These are phyloP conservation scores for Drosophila sproati DNA, from an alignment of 1,140 invertebrate species.

Conservation along the genomic window DNA sequence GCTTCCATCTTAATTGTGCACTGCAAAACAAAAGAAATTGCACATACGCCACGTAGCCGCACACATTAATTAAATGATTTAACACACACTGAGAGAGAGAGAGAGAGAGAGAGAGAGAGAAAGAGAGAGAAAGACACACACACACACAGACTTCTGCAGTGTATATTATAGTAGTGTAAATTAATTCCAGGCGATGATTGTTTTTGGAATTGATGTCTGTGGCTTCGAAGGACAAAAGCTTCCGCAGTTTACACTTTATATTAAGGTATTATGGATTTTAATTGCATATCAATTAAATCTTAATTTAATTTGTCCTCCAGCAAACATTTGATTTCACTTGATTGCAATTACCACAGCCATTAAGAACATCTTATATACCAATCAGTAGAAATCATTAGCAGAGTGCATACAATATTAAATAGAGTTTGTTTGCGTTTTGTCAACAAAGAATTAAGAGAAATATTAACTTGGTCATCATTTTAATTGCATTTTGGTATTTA, in stretches of 20 bases:
- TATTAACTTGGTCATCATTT: background rate
- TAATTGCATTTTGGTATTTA: slow-evolving; percentile 26
- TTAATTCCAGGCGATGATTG: slow-evolving; percentile 27
- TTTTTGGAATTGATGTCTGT: slow-evolving; percentile 20
- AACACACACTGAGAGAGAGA: background rate
- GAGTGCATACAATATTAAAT: background rate
- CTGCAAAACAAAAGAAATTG: slow-evolving; percentile 5
- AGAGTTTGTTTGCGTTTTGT: background rate
- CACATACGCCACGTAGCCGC: slow-evolving; percentile 19
- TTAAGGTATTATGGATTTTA: slow-evolving; percentile 71
- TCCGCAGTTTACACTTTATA: slow-evolving; percentile 44
- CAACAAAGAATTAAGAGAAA: background rate
- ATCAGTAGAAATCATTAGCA: slow-evolving; percentile 9
- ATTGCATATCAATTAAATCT: slow-evolving; percentile 75
- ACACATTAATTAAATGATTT: slow-evolving; percentile 35
- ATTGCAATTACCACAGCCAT: slow-evolving; percentile 36
- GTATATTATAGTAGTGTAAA: slow-evolving; percentile 4
- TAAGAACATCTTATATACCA: slow-evolving; percentile 1
- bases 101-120: too few relatives aligned
- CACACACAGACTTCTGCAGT: background rate
- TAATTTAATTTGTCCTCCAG: slow-evolving; percentile 49
- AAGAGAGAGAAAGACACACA: too few relatives aligned
- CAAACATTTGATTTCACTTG: slow-evolving; percentile 37
- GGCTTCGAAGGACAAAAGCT: slow-evolving; percentile 44
- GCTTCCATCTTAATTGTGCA: background rate